Evolutionary conservation across 2,888 invertebrate genomes (phyloP).

Genomic region (Limulus polyphemus): DNA sequence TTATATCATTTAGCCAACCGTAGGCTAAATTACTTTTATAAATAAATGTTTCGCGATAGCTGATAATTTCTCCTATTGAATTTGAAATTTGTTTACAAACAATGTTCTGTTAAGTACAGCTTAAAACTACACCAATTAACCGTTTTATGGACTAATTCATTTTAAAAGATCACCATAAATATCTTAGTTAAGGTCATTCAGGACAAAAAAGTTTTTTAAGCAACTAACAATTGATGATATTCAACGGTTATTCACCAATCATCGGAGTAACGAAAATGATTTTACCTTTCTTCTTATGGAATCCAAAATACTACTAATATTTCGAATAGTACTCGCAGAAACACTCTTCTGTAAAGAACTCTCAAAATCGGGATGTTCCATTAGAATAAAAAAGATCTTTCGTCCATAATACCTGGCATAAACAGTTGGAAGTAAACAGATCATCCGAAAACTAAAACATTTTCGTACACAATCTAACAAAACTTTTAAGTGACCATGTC

Average conservation of each 20-base stretch:
- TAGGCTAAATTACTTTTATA: too few relatives aligned
- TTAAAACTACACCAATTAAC: too few relatives aligned
- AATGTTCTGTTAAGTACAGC: too few relatives aligned
- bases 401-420: slow-evolving; percentile 58
- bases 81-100: too few relatives aligned
- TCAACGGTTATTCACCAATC: neutral
- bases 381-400: slow-evolving; percentile 57
- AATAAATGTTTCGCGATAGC: too few relatives aligned
- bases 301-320: slow-evolving; percentile 65
- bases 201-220: neutral
- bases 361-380: slow-evolving; percentile 60
- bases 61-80: too few relatives aligned
- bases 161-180: neutral
- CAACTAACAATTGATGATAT: neutral
- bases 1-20: too few relatives aligned
- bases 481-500: too few relatives aligned
- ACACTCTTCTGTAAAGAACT: slow-evolving; percentile 64
- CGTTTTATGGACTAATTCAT: too few relatives aligned
- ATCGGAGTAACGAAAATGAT: neutral
- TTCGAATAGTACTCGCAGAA: slow-evolving; percentile 60
- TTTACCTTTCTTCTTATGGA: slow-evolving; percentile 29
- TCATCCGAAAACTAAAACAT: neutral
- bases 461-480: neutral
- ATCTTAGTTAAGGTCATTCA: neutral
- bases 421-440: neutral